Evolutionary conservation across 2,113 vertebrate species (phyloP).

Genomic region (Pungitius pungitius): DNA sequence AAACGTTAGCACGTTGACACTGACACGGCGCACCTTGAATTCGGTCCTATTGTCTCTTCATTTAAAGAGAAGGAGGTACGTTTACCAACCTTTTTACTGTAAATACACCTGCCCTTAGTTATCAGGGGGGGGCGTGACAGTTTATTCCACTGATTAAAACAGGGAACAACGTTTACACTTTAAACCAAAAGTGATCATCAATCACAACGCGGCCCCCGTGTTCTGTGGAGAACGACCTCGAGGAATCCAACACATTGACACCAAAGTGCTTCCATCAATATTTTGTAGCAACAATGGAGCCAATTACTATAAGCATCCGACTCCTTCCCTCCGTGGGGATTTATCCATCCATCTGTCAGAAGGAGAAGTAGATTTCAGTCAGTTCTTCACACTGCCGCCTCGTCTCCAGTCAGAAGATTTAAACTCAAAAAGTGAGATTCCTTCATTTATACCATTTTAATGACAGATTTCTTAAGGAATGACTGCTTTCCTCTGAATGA

Average conservation of each 20-base stretch:
- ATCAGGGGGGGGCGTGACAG: too few species aligned
- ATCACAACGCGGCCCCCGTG: not conserved
- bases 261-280: not conserved
- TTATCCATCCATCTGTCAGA: too few species aligned
- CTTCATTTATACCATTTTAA: not conserved
- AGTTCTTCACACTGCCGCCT: too few species aligned
- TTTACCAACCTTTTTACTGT: too few species aligned
- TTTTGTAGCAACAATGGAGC: not conserved
- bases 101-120: too few species aligned
- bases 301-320: not conserved
- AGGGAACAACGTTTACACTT: not conserved
- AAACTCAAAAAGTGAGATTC: not conserved
- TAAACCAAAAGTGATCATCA: conserved; percentile 19
- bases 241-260: not conserved
- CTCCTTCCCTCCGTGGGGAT: not conserved
- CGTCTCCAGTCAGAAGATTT: too few species aligned
- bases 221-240: not conserved
- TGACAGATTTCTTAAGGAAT: not conserved
- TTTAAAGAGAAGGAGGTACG: conserved; percentile 4
- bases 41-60: not conserved
- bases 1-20: not conserved
- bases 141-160: too few species aligned
- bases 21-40: not conserved
- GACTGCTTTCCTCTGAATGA: too few species aligned
- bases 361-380: too few species aligned